Base-by-base conservation (phyloP, 2,888 invertebrate species). In the Encarsia formosa region DNA sequence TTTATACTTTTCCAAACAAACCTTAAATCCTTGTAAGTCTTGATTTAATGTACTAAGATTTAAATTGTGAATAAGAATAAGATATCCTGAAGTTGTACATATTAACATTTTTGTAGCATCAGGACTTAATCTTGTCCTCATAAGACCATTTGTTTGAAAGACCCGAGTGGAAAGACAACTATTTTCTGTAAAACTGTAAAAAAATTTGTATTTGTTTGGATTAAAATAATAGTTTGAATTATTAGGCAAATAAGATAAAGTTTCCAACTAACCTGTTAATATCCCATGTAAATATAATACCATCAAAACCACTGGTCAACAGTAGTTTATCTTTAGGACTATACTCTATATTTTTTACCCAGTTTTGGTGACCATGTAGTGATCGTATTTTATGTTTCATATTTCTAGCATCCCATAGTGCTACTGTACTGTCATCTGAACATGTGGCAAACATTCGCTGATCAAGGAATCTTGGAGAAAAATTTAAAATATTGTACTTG, bases 311-410 rank as follows among this genome's bases (percentile, higher is more conserved):
- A 1, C 93, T 94, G 0, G 93, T 93, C 13, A 96, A 85, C 52
- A 96, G 78, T 8, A 92, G 78, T 58, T 89, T 87, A 67, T 90
- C 88, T 66, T 85, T 85, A 19, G 85, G 83, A 24, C 91, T 91
- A 73, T 91, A 95, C 70, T 96, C 95, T 60, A 96, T 92, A 73
- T 94, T 96, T 74, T 96, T 96, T 57, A 78, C 95, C 95, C 95
- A 96, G 76, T 92, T 93, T 0, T 89, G 86, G 74, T 96, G 95
- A 1, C 94, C 95, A 55, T 83, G 81, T 9, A 95, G 78, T 13
- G 86, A 85, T 53, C 87, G 81, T 52, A 91, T 83, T 65, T 86
- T 85, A 50, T 82, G 81, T 65, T 86, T 88, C 46, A 94, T 76
- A 72, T 87, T 88, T 47, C 96, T 80, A n/a, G 88, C 83, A 73